Conservation (phyloP, 2,888 invertebrate species). For the Drosophila bunnanda region DNA sequence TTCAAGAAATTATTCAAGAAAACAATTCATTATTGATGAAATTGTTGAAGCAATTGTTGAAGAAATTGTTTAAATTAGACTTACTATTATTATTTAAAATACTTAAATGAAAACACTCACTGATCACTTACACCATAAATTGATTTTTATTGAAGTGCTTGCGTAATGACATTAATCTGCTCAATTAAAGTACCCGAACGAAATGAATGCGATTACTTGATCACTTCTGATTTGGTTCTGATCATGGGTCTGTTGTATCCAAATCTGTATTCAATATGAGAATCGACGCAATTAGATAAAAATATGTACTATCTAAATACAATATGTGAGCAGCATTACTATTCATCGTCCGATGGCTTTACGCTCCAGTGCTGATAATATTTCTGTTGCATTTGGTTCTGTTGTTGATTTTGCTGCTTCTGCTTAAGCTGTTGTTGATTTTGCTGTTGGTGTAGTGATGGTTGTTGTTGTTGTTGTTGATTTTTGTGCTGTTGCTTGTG, state of each 20-base stretch:
- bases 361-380: neutral
- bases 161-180: neutral
- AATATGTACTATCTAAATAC: no score
- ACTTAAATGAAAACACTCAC: neutral
- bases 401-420: neutral
- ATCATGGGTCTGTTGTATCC: neutral
- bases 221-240: neutral
- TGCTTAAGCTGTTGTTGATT: neutral
- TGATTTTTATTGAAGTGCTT: neutral
- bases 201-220: neutral
- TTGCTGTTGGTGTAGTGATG: neutral
- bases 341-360: neutral
- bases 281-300: no score
- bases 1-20: no score
- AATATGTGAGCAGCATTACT: neutral
- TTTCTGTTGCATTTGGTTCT: neutral
- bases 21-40: no score
- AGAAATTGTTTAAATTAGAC: neutral
- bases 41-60: neutral
- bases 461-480: neutral
- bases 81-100: no score
- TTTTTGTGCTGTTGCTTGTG: neutral
- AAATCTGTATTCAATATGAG: neutral
- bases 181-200: neutral
- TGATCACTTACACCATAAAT: neutral